A percentile compares a stretch with the other conserved stretches of the same genome.
phyloP scores from a whole-genome alignment of 1,140 invertebrate species.

The Cotesia vestalis region DNA sequence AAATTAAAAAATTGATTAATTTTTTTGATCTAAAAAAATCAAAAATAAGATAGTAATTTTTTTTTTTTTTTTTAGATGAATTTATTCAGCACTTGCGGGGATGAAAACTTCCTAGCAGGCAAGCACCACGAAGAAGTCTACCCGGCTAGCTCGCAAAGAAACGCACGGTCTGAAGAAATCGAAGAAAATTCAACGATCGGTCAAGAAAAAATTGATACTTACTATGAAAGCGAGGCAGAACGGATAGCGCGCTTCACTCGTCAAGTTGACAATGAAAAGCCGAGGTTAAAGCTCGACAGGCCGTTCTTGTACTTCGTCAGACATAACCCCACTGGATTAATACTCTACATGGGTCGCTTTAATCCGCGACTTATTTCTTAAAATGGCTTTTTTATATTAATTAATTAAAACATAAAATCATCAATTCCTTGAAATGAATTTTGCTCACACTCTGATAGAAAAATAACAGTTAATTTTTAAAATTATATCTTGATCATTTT shows the following conservation, averaged over 20 bases:
- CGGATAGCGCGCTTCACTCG: constrained; percentile 57
- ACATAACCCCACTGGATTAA: constrained; percentile 87
- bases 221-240: constrained; percentile 42
- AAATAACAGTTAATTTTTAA: constrained; percentile 15
- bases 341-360: constrained; percentile 85
- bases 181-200: not conserved
- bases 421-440: constrained; percentile 12
- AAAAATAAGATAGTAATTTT: not conserved
- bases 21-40: too few species aligned
- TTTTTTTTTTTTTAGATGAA: constrained; percentile 63
- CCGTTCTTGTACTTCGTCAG: constrained; percentile 87
- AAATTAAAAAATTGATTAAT: too few species aligned
- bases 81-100: constrained; percentile 81
- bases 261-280: constrained; percentile 75
- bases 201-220: constrained; percentile 34
- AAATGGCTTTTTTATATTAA: constrained; percentile 34
- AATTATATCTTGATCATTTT: constrained; percentile 42
- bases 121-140: constrained; percentile 82
- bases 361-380: constrained; percentile 81
- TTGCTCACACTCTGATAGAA: constrained; percentile 7
- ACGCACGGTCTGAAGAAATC: constrained; percentile 40
- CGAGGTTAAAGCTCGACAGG: constrained; percentile 80
- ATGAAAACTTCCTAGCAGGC: constrained; percentile 72
- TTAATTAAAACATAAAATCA: not conserved
- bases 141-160: constrained; percentile 71